Conservation (phyloP, 2,888 invertebrate species). For the Idaea aversata region DNA sequence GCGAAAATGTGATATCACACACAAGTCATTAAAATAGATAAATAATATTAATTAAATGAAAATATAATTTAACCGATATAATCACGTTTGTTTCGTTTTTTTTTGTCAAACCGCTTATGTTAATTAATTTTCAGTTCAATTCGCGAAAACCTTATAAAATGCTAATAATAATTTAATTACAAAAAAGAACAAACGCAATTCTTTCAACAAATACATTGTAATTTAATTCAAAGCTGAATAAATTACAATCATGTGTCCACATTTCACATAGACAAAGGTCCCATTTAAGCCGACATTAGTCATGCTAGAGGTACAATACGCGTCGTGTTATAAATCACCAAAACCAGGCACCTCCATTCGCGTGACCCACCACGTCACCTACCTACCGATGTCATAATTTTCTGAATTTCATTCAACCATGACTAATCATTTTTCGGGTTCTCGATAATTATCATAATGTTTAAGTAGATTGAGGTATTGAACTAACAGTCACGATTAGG, state of each 20-base stretch:
- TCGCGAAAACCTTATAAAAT: too few species aligned
- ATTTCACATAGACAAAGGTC: slow-evolving; percentile 46
- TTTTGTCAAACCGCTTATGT: too few species aligned
- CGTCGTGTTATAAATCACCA: slow-evolving; percentile 69
- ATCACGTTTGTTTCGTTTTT: too few species aligned
- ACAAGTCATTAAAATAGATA: too few species aligned
- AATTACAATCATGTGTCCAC: slow-evolving; percentile 39
- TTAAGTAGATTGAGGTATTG: slow-evolving; percentile 18
- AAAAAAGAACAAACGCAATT: background rate
- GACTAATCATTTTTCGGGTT: slow-evolving; percentile 58
- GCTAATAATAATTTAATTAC: background rate
- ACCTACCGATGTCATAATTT: slow-evolving; percentile 74
- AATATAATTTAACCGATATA: too few species aligned
- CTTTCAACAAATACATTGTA: background rate
- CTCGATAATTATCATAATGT: slow-evolving; percentile 53
- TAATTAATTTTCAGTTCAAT: too few species aligned
- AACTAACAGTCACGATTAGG: background rate
- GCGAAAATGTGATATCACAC: too few species aligned
- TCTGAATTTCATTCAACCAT: slow-evolving; percentile 63
- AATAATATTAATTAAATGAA: too few species aligned
- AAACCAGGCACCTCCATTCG: slow-evolving; percentile 58
- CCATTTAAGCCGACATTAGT: slow-evolving; percentile 60
- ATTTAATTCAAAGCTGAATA: slow-evolving; percentile 8
- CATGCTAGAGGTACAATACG: slow-evolving; percentile 46
- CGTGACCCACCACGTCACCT: slow-evolving; percentile 49